Conservation (phyloP, 2,113 vertebrate genomes). For the Mirza zaza region DNA sequence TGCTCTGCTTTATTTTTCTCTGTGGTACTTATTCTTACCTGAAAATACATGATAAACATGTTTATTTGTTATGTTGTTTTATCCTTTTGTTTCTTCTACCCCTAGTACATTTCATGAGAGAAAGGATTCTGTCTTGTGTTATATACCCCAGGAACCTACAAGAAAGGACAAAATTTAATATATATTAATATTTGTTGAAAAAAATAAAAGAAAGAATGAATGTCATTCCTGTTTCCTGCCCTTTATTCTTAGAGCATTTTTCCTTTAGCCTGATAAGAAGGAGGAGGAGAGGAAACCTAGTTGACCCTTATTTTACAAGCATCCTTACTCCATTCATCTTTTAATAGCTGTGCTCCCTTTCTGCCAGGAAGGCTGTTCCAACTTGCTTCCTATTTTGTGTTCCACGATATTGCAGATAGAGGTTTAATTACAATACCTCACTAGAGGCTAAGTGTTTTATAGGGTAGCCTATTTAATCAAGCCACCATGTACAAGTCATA, state of each 20-base stretch:
- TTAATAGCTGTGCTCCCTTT: background rate
- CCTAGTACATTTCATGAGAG: background rate
- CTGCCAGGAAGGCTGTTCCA: background rate
- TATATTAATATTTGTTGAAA: background rate
- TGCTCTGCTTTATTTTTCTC: slow-evolving; percentile 10
- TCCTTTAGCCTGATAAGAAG: background rate
- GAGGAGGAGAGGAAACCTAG: background rate
- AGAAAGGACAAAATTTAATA: background rate
- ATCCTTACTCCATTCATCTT: background rate
- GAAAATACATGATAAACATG: background rate
- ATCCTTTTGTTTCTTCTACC: background rate
- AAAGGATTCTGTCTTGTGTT: background rate
- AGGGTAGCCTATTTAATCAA: slow-evolving; percentile 8
- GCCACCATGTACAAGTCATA: background rate
- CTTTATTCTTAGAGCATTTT: background rate
- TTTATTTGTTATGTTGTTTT: background rate
- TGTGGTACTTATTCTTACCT: background rate
- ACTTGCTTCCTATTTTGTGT: background rate
- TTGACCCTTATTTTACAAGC: background rate
- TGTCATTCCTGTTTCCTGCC: background rate
- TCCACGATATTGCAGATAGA: background rate
- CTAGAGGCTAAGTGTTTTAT: slow-evolving; percentile 8
- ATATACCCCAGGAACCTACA: background rate
- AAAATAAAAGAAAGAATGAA: background rate
- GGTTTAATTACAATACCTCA: background rate